Percentiles rank a stretch among this genome's conserved stretches.
These are phyloP conservation scores for Chelmon rostratus DNA, from an alignment of 2,797 vertebrate species.

Conservation along the genomic window DNA sequence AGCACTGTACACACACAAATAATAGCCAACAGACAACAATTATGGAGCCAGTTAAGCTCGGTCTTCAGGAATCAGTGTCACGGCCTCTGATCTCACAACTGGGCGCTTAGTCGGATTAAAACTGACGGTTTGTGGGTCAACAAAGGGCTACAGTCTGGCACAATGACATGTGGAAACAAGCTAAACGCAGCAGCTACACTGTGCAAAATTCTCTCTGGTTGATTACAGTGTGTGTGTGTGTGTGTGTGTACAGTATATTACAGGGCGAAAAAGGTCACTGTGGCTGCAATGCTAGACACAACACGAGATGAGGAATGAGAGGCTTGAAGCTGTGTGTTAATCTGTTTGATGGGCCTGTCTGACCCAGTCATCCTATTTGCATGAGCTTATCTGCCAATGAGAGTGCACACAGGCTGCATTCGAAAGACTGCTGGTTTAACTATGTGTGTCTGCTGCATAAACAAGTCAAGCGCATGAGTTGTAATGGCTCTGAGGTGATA, in stretches of 20 bases:
- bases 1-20: slow-evolving; percentile 7
- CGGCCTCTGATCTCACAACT: slow-evolving; percentile 77
- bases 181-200: slow-evolving; percentile 9
- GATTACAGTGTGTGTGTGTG: slow-evolving; percentile 19
- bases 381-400: slow-evolving; percentile 80
- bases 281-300: slow-evolving; percentile 51
- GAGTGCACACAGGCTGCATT: slow-evolving; percentile 61
- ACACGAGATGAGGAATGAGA: slow-evolving; percentile 64
- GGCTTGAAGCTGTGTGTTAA: slow-evolving; percentile 74
- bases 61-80: slow-evolving; percentile 69
- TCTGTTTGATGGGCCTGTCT: slow-evolving; percentile 77
- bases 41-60: slow-evolving; percentile 47
- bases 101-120: slow-evolving; percentile 81
- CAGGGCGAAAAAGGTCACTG: slow-evolving; percentile 45
- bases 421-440: slow-evolving; percentile 51
- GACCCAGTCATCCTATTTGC: slow-evolving; percentile 81
- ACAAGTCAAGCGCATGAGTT: slow-evolving; percentile 30
- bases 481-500: neutral
- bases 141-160: slow-evolving; percentile 62
- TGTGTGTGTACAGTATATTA: slow-evolving; percentile 23
- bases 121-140: slow-evolving; percentile 75
- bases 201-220: neutral
- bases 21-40: slow-evolving; percentile 46
- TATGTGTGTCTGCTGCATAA: slow-evolving; percentile 31
- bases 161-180: slow-evolving; percentile 43